Evolutionary conservation across 2,113 vertebrate species (phyloP), one percentile per base, ranked within the genome.

Genomic region (Zosterops borbonicus): DNA sequence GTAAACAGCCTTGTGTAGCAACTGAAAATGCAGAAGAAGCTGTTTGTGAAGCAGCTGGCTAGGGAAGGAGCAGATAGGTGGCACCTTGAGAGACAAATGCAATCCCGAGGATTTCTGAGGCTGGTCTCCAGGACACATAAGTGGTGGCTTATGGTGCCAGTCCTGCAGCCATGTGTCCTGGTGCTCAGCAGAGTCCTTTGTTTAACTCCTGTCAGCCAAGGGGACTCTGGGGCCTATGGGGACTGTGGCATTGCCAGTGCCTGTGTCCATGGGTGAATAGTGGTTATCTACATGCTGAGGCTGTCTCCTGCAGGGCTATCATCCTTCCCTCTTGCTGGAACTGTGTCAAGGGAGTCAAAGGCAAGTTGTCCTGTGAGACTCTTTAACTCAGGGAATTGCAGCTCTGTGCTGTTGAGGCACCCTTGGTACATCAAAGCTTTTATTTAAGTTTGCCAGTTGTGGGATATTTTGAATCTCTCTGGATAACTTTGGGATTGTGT

Each of bases 181-280:
- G 20, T 67, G 56, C 42, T 94, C 69, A 67, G 24, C 42, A 71
- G 50, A 11, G 22, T 42, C n/a, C 24, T 23, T 55, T 77, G 31
- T 44, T 65, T 28, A n/a, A 33, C 23, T 35, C 14, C 42, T 68
- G 56, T 41, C 56, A 63, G 35, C 47, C 42, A 53, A 87, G 56
- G 49, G 24, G 47, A 55, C 47, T 19, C 39, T 3, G 1, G 31
- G 9, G 9, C 47, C 18, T 29, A 20, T 0, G 4, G 46, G 27
- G 35, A 63, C 3, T 1, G n/a, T 83, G 68, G 28, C 16, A 33
- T 12, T 74, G 29, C 41, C 22, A 46, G 31, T 42, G 46, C 21
- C n/a, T 0, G 0, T 25, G n/a, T 39, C 41, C 28, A 5, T 23
- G 27, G 33, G 17, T 1, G 5, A 41, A 29, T 13, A 65, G 17